Percentiles rank a stretch among this genome's conserved stretches.
These are phyloP conservation scores for Channa striata DNA, from an alignment of 2,797 vertebrate genomes.

Conservation along the genomic window DNA sequence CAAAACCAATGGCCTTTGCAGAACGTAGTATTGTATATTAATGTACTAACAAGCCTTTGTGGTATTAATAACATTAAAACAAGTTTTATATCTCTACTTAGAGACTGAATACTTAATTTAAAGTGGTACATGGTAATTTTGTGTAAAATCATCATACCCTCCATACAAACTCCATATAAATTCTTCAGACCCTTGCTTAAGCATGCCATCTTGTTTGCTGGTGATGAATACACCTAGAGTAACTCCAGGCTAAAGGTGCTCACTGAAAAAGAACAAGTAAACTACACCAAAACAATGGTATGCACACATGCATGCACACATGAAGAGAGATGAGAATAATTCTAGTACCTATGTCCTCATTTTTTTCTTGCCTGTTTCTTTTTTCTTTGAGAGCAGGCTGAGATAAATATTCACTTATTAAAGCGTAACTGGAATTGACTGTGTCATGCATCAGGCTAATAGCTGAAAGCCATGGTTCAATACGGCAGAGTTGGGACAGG, in stretches of 20 bases:
- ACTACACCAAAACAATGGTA: conserved; percentile 21
- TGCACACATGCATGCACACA: conserved; percentile 26
- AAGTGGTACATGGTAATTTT: not conserved
- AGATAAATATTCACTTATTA: conserved; percentile 95
- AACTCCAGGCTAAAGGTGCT: conserved; percentile 25
- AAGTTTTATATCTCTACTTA: no score
- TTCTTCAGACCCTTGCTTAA: not conserved
- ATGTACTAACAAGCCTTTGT: no score
- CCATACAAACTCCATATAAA: not conserved
- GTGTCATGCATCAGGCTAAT: conserved; percentile 98
- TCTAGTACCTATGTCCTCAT: conserved; percentile 43
- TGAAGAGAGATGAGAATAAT: conserved; percentile 64
- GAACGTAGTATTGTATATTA: no score
- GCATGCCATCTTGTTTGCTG: conserved; percentile 28
- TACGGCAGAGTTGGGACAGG: conserved; percentile 94
- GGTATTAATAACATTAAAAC: no score
- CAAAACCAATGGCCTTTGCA: no score
- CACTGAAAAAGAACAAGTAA: conserved; percentile 35
- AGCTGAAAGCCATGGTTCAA: conserved; percentile 93
- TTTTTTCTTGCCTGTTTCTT: conserved; percentile 36
- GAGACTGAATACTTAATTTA: no score
- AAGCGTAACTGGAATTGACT: conserved; percentile 96
- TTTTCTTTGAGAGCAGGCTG: conserved; percentile 68
- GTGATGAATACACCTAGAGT: conserved; percentile 45
- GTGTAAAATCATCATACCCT: not conserved